phyloP scores from a whole-genome alignment of 2,797 vertebrate species.

The Denticeps clupeoides region DNA sequence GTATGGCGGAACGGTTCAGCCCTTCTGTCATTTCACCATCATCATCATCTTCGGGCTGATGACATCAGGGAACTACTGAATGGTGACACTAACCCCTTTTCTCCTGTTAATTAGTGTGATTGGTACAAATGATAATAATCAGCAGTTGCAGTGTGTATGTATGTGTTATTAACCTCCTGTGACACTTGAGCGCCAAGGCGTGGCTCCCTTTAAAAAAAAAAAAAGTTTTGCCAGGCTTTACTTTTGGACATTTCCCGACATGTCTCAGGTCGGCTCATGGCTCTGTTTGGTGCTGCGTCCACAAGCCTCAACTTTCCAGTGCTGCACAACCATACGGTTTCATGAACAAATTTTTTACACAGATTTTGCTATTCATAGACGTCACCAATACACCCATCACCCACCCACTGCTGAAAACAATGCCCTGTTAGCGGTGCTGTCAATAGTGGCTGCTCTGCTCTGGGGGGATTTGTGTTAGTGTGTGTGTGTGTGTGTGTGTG shows the following conservation, averaged over 20 bases:
- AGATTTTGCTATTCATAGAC: not conserved
- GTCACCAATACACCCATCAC: not conserved
- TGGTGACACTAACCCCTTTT: not conserved
- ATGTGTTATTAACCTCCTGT: not conserved
- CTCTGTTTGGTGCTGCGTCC: not conserved
- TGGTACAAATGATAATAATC: not conserved
- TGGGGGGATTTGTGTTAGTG: not conserved
- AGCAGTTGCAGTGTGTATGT: not conserved
- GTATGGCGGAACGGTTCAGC: too few relatives aligned
- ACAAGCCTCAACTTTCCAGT: not conserved
- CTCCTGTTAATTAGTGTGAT: not conserved
- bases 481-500: not conserved
- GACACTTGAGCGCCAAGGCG: not conserved
- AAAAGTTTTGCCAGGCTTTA: not conserved
- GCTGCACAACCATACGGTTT: conserved; percentile 2
- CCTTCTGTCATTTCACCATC: too few relatives aligned
- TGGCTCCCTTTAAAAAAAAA: too few relatives aligned
- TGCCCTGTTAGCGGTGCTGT: too few relatives aligned
- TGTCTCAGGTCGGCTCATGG: not conserved
- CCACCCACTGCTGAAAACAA: not conserved
- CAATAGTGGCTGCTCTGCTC: too few relatives aligned
- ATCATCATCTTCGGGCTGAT: not conserved
- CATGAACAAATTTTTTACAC: not conserved
- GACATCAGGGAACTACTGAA: not conserved
- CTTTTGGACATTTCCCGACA: not conserved